Percentiles rank a stretch among this genome's conserved stretches.
These are phyloP conservation scores for Mnemiopsis leidyi DNA, from an alignment of 37 sponge, comb jelly and placozoan genomes.

Conservation along the genomic window DNA sequence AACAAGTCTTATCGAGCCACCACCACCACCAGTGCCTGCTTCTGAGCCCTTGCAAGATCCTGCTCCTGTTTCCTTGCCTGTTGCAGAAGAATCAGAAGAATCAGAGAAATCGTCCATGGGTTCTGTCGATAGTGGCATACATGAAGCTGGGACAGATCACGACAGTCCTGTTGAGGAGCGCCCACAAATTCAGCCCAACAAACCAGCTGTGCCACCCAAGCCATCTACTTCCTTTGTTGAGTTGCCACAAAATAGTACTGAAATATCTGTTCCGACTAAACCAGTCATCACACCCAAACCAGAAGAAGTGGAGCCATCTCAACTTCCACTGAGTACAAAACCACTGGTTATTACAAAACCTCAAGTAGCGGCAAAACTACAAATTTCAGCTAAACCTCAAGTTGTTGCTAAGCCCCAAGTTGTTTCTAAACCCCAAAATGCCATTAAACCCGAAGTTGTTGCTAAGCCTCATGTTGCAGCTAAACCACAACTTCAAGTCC, in stretches of 20 bases:
- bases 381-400: not conserved
- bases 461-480: conserved; percentile 3
- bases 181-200: not conserved
- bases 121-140: conserved; percentile 55
- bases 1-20: conserved; percentile 47
- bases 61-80: not conserved
- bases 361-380: not conserved
- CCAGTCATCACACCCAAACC: not conserved
- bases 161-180: conserved; percentile 48
- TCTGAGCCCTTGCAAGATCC: not conserved
- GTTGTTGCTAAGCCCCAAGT: not conserved
- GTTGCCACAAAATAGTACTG: not conserved
- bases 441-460: not conserved
- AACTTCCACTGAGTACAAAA: not conserved
- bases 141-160: conserved; percentile 55
- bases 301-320: not conserved
- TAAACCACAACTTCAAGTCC: not conserved
- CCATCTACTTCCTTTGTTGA: not conserved
- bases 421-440: not conserved
- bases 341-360: not conserved
- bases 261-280: not conserved
- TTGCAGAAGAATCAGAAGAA: conserved; percentile 25
- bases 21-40: not conserved
- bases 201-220: not conserved
- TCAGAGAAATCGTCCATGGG: conserved; percentile 53